Conservation (phyloP, 2,797 vertebrate species). For the Melanotaenia pygmaea region DNA sequence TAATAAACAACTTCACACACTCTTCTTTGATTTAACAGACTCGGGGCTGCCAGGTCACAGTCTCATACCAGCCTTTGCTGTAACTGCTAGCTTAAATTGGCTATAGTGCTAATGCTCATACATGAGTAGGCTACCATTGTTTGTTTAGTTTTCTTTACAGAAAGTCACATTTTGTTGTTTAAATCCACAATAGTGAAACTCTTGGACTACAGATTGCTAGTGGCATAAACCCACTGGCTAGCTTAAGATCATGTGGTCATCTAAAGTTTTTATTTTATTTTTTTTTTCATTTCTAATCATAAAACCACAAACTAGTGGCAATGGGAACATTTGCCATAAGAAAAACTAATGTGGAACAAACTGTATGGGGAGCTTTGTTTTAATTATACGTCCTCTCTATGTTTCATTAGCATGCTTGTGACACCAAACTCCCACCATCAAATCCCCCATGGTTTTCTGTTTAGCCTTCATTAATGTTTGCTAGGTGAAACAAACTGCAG, state of each 20-base stretch:
- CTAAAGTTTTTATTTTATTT: no score
- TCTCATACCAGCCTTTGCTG: neutral
- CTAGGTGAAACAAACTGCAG: neutral
- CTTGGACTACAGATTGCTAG: neutral
- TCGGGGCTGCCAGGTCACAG: neutral
- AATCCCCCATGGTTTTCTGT: neutral
- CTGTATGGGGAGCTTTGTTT: neutral
- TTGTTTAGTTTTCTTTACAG: no score
- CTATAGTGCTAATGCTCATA: neutral
- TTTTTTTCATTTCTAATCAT: no score
- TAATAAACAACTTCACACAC: neutral
- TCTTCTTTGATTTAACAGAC: no score
- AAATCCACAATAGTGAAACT: neutral
- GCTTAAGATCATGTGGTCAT: no score
- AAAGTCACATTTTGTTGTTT: neutral
- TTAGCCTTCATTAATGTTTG: neutral
- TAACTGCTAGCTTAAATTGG: neutral
- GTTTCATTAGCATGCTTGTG: neutral
- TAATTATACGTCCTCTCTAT: neutral
- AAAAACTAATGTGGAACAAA: neutral
- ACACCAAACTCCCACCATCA: neutral
- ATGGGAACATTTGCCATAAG: neutral
- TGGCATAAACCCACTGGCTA: no score
- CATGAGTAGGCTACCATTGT: neutral
- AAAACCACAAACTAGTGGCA: neutral